Conservation (phyloP, 2,113 vertebrate genomes). For the Mirza zaza region DNA sequence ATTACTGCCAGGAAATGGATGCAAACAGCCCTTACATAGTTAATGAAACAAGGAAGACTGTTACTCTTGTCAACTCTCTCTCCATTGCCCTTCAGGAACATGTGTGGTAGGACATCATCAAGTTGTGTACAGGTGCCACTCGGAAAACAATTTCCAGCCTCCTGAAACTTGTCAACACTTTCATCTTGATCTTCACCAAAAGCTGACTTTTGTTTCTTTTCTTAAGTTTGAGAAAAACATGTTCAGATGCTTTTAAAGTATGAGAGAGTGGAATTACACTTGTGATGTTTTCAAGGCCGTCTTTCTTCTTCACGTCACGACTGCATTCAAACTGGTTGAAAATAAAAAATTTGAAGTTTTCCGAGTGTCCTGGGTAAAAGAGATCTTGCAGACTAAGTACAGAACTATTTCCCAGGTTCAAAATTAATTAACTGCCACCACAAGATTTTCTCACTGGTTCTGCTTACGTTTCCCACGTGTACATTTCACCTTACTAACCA, state of each 20-base stretch:
- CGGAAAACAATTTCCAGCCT: background rate
- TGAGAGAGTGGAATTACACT: background rate
- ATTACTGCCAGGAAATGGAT: conserved; percentile 64
- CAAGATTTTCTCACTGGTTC: background rate
- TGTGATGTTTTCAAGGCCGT: background rate
- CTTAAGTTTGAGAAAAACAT: background rate
- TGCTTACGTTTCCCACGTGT: background rate
- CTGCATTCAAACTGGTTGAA: background rate
- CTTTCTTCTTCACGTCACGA: conserved; percentile 16
- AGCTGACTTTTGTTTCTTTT: background rate
- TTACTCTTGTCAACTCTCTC: background rate
- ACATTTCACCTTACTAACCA: background rate
- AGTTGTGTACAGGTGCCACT: background rate
- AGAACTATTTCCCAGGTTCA: background rate
- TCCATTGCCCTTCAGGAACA: conserved; percentile 37
- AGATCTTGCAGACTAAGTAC: background rate
- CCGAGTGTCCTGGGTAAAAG: background rate
- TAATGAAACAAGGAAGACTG: conserved; percentile 76
- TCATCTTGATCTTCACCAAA: background rate
- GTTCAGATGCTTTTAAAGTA: conserved; percentile 29
- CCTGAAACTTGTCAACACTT: background rate
- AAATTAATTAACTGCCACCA: background rate
- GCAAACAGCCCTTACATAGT: conserved; percentile 57
- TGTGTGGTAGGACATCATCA: background rate
- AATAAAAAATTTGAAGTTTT: background rate